Evolutionary conservation across 2,113 vertebrate species (phyloP), one percentile per base, ranked within the genome.

Genomic region (Pionites leucogaster): DNA sequence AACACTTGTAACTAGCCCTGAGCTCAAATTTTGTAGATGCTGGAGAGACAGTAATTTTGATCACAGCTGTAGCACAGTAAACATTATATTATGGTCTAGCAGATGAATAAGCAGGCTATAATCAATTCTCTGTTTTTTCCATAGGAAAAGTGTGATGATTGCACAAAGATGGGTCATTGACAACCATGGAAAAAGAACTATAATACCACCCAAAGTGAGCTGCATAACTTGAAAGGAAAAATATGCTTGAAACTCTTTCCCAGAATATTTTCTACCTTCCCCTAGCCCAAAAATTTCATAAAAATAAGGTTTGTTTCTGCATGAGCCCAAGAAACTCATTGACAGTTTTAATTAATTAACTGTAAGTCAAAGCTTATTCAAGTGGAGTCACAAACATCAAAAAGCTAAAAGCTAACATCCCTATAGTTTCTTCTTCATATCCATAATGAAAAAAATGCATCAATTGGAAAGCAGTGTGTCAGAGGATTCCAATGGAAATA

Each of bases 331-430:
- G 67, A 81, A 88, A 44, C 24, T 94, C 80, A 94, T 7, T 95
- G 94, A 92, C 42, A 95, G 83, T 63, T 71, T 35, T 91, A 55
- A 82, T 95, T 83, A 97, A 97, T 88, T 86, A 88, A 94, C 78
- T 64, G 50, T 78, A 95, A 60, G 71, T 50, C 82, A 92, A 94
- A 96, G 35, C 70, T 96, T 89, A 95, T 95, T 97, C 93, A 93
- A 62, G 80, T 70, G 89, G 82, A 96, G 90, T 67, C 50, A 94
- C 78, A 96, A 97, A 94, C 0, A 1, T 77, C 72, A 93, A 88
- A 90, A 86, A 88, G 47, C 44, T 93, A 65, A 94, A 85, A 68
- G 67, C 41, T 87, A 92, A 71, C 27, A 55, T 59, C 49, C 27
- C 82, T 78, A 63, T 17, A 83, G 42, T 28, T 88, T 79, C 85